These are phyloP conservation scores for Eupleurogrammus muticus DNA, from an alignment of 2,797 vertebrate genomes.

Conservation along the genomic window DNA sequence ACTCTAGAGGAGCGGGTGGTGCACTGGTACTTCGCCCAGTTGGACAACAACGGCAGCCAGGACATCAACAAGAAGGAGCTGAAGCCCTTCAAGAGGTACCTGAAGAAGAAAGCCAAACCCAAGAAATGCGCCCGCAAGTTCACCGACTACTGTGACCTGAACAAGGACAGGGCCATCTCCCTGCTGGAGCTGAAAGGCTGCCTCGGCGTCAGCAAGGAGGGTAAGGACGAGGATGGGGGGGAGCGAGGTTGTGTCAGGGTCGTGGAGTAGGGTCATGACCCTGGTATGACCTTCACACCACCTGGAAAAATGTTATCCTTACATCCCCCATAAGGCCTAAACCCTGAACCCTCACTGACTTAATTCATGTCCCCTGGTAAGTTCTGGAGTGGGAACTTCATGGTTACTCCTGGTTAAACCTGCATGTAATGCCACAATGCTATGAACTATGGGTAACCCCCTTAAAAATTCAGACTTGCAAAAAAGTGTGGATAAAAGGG, in stretches of 20 bases:
- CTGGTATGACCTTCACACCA: slow-evolving; percentile 21
- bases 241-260: slow-evolving; percentile 4
- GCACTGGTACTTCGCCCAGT: slow-evolving; percentile 97
- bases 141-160: slow-evolving; percentile 98
- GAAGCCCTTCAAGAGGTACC: slow-evolving; percentile 96
- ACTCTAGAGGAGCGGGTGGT: slow-evolving; percentile 97
- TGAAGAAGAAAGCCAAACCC: slow-evolving; percentile 99
- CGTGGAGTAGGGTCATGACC: slow-evolving; percentile 17
- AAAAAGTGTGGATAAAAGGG: no score
- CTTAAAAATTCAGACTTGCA: no score
- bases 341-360: no score
- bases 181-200: slow-evolving; percentile 97
- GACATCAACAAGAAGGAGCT: slow-evolving; percentile 97
- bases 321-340: no score
- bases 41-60: slow-evolving; percentile 94
- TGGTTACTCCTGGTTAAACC: no score
- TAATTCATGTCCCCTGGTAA: no score
- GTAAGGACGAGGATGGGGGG: slow-evolving; percentile 72
- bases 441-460: no score
- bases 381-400: no score
- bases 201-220: slow-evolving; percentile 95
- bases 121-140: slow-evolving; percentile 98
- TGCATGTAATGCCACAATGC: no score
- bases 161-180: slow-evolving; percentile 95
- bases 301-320: slow-evolving; percentile 21